Evolutionary conservation across 2,797 vertebrate species (phyloP), one percentile per base, ranked within the genome.

Genomic region (Gouania willdenowi): DNA sequence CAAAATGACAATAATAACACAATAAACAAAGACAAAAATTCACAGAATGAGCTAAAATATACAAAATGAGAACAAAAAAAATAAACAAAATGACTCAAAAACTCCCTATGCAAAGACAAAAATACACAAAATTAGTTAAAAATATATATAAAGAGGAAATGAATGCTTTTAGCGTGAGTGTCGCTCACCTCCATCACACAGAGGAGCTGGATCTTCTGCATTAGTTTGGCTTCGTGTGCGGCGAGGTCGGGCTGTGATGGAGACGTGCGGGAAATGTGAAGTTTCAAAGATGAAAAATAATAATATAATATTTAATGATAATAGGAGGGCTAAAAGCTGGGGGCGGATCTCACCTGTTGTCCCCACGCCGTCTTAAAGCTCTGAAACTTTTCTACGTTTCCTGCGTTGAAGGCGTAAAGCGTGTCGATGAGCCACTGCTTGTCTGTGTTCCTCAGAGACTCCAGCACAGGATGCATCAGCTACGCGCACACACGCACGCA

Each of bases 151-250:
- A n/a, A n/a, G n/a, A n/a, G n/a, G n/a, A n/a, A n/a, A n/a, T n/a
- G n/a, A n/a, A n/a, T n/a, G n/a, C n/a, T n/a, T n/a, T n/a, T n/a
- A n/a, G n/a, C n/a, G n/a, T n/a, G n/a, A n/a, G n/a, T n/a, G n/a
- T n/a, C n/a, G n/a, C 83, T 87, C 52, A 98, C 96, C 94, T 99
- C 96, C 95, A 99, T 99, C 25, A 99, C 91, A 53, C 96, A 99
- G 1, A 99, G 35, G 33, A 99, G 83, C 66, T 98, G 95, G 43
- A 98, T 98, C 71, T 99, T 98, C 77, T 97, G 90, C 87, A 98
- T 92, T 12, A 99, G 90, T 33, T 94, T 94, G 0, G 84, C 43
- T 61, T 99, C 96, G 0, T 97, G 93, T 4, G 95, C 91, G n/a
- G 95, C 93, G 2, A 99, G 87, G 24, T 99, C 96, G 0, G 95